Base-by-base conservation (phyloP, 2,113 vertebrate genomes). In the Hemicordylus capensis region DNA sequence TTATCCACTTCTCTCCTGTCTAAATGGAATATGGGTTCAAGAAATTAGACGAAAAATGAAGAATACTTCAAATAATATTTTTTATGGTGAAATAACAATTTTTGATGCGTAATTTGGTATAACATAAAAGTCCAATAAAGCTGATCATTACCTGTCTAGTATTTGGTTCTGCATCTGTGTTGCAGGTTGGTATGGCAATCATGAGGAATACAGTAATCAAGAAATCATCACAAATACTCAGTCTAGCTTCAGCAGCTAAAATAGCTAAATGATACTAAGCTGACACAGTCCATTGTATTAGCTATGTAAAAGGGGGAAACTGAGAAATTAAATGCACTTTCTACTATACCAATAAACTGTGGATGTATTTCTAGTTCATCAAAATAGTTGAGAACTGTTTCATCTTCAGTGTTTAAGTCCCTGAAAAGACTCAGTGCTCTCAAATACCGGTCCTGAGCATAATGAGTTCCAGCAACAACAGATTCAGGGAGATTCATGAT, bases 401-500 rank as follows among this genome's bases (percentile, higher is more conserved):
- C 94, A 0, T 98, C 97, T 1, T 97, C 96, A 0, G 88, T 79
- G 28, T 96, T 97, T 66, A 83, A 88, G 63, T 97, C 94, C 64
- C 97, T 95, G 93, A 97, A 98, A 73, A 20, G 84, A 70, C 85
- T 92, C 63, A 99, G 95, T 2, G 81, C 64, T 0, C 69, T 94
- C 22, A 96, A 95, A 88, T 98, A 98, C n/a, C 61, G 83, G 11
- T 98, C 96, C 76, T 97, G 97, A 44, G 94, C 90, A 39, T 98
- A 98, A 88, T 94, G 94, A 22, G 96, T 97, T 56, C 97, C 97
- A 34, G 95, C 93, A 70, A 98, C 96, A 0, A 95, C 0, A 1
- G 64, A 94, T 94, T 99, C 98, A 0, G 98, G 96, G 4, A 99
- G 96, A 84, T 98, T 97, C 76, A 98, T 96, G 92, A 98, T 96